These are phyloP conservation scores for Chrysomallon squamiferum DNA, from an alignment of 1,140 invertebrate species.

Conservation along the genomic window DNA sequence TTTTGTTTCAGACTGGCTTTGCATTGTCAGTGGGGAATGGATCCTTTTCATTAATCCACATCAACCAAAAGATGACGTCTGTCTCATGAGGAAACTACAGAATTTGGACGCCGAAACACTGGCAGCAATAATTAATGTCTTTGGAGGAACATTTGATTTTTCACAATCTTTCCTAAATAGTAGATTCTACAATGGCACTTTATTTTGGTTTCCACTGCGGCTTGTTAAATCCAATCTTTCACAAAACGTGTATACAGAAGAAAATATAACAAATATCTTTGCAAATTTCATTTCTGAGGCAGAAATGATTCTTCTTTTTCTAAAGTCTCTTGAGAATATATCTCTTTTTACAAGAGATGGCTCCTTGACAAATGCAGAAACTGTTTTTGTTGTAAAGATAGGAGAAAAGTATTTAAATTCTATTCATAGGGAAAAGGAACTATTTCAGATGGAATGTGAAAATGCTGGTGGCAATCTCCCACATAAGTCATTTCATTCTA, in stretches of 20 bases:
- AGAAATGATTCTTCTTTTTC: slow-evolving; percentile 14
- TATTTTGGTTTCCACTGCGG: slow-evolving; percentile 50
- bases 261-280: slow-evolving; percentile 30
- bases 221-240: slow-evolving; percentile 18
- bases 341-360: background rate
- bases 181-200: slow-evolving; percentile 27
- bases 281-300: slow-evolving; percentile 27
- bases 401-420: background rate
- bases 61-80: slow-evolving; percentile 18
- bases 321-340: slow-evolving; percentile 7
- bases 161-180: slow-evolving; percentile 8
- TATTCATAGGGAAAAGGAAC: background rate
- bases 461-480: background rate
- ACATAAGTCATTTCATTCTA: background rate
- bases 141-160: slow-evolving; percentile 24
- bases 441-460: background rate
- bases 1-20: slow-evolving; percentile 39
- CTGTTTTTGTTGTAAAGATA: background rate
- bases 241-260: slow-evolving; percentile 16
- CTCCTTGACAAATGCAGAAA: background rate
- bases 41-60: slow-evolving; percentile 44
- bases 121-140: slow-evolving; percentile 1
- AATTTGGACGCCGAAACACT: slow-evolving; percentile 7
- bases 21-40: slow-evolving; percentile 42
- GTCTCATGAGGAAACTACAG: background rate